These are phyloP conservation scores for Deilephila elpenor DNA, from an alignment of 2,888 invertebrate species.

Conservation along the genomic window DNA sequence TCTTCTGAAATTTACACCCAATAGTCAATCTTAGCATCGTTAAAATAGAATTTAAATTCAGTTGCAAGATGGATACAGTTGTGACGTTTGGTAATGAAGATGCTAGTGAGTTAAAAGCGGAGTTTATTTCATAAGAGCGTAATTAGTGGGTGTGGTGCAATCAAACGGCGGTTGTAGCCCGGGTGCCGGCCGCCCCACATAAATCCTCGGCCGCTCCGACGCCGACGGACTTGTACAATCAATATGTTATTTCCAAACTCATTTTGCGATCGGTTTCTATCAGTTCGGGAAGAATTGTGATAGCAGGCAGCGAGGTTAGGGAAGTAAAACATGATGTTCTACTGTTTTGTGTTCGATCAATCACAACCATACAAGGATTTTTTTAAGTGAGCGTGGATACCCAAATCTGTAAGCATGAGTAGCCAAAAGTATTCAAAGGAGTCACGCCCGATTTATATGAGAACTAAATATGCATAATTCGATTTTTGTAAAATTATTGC, in stretches of 20 bases:
- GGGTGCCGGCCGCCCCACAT: constrained; percentile 38
- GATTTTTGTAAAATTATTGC: no score
- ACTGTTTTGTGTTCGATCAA: no score
- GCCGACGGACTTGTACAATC: constrained; percentile 17
- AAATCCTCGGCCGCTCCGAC: constrained; percentile 10
- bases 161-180: constrained; percentile 69
- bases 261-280: constrained; percentile 16
- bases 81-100: background rate
- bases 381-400: no score
- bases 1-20: background rate
- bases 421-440: no score
- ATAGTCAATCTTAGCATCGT: constrained; percentile 13
- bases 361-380: no score
- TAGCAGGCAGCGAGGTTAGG: no score
- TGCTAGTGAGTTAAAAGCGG: constrained; percentile 67
- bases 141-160: constrained; percentile 84
- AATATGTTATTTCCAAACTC: constrained; percentile 26
- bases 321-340: no score
- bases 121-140: constrained; percentile 83
- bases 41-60: constrained; percentile 19
- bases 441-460: no score
- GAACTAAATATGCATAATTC: no score
- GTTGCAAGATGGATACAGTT: background rate
- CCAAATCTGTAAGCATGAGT: no score
- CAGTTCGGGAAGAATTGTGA: no score